A percentile compares a stretch with the other conserved stretches of the same genome.
Conservation (phyloP, 2,113 vertebrate genomes). For the Anoura caudifer region DNA sequence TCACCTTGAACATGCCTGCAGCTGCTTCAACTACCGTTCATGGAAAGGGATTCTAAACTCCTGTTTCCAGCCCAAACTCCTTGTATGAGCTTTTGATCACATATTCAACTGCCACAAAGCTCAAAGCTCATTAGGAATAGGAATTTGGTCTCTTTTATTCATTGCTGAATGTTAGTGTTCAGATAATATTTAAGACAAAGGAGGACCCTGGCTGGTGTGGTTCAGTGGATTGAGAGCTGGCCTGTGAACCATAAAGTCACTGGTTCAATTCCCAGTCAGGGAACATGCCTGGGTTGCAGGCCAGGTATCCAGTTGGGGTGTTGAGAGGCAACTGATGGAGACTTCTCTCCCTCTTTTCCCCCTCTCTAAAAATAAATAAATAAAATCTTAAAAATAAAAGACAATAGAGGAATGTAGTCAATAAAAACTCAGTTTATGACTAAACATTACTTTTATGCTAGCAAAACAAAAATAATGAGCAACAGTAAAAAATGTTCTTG, state of each 20-base stretch:
- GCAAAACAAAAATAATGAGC: neutral
- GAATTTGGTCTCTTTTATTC: neutral
- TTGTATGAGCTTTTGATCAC: neutral
- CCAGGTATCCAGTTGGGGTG: too few species aligned
- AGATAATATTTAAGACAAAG: neutral
- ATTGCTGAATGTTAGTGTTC: neutral
- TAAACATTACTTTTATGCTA: constrained; percentile 1
- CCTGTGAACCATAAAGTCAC: too few species aligned
- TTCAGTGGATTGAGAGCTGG: too few species aligned
- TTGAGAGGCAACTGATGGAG: too few species aligned
- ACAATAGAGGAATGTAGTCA: neutral
- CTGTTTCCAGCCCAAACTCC: neutral
- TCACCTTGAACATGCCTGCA: neutral
- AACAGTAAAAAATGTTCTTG: neutral
- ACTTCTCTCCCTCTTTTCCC: too few species aligned
- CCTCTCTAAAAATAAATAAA: too few species aligned
- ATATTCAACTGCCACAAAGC: neutral
- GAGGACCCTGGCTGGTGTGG: too few species aligned
- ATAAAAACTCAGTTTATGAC: neutral
- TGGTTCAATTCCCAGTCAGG: too few species aligned
- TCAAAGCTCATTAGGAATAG: neutral
- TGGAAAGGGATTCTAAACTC: neutral
- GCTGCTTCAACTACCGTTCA: neutral
- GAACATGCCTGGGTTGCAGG: too few species aligned
- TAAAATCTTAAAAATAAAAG: neutral